Evolutionary conservation across 2,888 invertebrate species (phyloP).

Genomic region (Villa cingulata): DNA sequence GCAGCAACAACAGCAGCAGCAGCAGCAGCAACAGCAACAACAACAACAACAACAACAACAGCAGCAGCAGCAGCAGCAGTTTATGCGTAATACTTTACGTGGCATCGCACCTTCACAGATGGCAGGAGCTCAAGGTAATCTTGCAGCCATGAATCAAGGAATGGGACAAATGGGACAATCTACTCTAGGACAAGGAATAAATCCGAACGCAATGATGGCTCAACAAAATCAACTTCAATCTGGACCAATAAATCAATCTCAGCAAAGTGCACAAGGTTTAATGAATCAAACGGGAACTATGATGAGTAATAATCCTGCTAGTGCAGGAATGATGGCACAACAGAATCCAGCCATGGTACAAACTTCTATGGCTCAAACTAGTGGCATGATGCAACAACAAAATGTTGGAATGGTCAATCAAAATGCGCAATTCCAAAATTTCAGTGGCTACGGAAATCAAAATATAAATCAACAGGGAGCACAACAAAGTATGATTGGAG

Average conservation of each 20-base stretch:
- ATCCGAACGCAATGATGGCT: constrained; percentile 18
- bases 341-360: constrained; percentile 21
- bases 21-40: constrained; percentile 19
- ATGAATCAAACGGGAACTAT: constrained; percentile 28
- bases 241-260: constrained; percentile 23
- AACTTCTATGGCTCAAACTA: constrained; percentile 11
- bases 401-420: constrained; percentile 33
- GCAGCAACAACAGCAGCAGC: constrained; percentile 20
- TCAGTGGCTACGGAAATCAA: constrained; percentile 45
- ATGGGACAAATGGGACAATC: constrained; percentile 27
- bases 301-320: constrained; percentile 22
- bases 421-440: constrained; percentile 40
- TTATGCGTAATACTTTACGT: constrained; percentile 30
- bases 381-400: constrained; percentile 29
- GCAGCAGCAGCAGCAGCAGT: constrained; percentile 24
- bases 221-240: constrained; percentile 17
- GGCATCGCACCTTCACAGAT: constrained; percentile 35
- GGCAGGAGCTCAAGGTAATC: constrained; percentile 36
- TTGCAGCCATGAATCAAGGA: constrained; percentile 37
- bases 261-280: constrained; percentile 24
- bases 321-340: constrained; percentile 19
- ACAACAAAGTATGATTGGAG: constrained; percentile 32
- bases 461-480: constrained; percentile 36
- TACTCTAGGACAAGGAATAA: constrained; percentile 31
- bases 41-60: constrained; percentile 26